A percentile compares a stretch with the other conserved stretches of the same genome.
phyloP scores from a whole-genome alignment of 2,113 vertebrate genomes.

The Globicephala melas region DNA sequence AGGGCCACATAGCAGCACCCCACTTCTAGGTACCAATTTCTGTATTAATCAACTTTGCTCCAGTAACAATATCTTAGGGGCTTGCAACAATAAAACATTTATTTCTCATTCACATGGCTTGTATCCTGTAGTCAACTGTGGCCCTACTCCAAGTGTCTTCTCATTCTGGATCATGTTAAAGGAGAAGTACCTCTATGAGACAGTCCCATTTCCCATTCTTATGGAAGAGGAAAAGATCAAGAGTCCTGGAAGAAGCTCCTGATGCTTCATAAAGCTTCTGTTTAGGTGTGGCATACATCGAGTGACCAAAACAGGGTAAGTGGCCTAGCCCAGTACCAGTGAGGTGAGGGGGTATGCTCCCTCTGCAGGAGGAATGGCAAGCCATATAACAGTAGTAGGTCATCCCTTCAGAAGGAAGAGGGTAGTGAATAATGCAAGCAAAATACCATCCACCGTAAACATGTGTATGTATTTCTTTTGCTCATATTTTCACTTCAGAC shows the following conservation, averaged over 20 bases:
- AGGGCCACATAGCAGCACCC: not conserved
- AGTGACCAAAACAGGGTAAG: not conserved
- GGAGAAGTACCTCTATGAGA: not conserved
- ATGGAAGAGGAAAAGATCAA: not conserved
- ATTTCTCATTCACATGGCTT: not conserved
- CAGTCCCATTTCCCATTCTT: not conserved
- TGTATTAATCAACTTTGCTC: not conserved
- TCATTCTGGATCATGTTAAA: not conserved
- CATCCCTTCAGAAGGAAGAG: not conserved
- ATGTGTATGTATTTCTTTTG: not conserved
- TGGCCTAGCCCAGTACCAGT: not conserved
- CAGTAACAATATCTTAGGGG: not conserved
- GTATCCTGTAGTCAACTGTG: not conserved
- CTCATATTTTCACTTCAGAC: not conserved
- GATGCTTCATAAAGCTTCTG: not conserved
- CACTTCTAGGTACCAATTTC: not conserved
- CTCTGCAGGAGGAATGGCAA: not conserved
- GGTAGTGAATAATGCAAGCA: not conserved
- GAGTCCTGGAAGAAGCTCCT: not conserved
- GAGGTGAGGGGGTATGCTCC: not conserved
- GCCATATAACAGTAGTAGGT: not conserved
- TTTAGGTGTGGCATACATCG: not conserved
- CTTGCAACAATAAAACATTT: not conserved
- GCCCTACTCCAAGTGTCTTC: not conserved
- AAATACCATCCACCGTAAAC: not conserved